Base-by-base conservation (phyloP, 2,113 vertebrate genomes). In the Mesitornis unicolor region DNA sequence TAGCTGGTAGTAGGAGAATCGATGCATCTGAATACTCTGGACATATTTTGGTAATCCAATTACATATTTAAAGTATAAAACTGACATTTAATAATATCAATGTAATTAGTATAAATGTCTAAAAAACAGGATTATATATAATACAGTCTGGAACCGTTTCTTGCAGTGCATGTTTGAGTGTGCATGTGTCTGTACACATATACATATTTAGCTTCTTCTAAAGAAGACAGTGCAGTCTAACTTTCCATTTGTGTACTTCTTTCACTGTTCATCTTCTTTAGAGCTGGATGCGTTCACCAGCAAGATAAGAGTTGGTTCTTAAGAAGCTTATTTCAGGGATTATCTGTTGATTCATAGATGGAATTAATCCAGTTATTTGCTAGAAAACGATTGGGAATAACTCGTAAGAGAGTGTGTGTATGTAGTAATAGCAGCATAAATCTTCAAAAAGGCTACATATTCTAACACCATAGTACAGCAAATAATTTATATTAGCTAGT, bases 21-120 rank as follows among this genome's bases (percentile, higher is more conserved):
- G 71, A 75, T 90, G 64, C 13, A 16, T 80, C 91, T 92, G 42
- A 80, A 78, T 75, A 43, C 81, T 50, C 36, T 61, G 45, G 76
- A 69, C 31, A 8, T 71, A 90, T 79, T 95, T 94, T 89, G 76
- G 53, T 89, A 90, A 90, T 89, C 57, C 64, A 88, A 73, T 92
- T 68, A 93, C 50, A 53, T 81, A 89, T 91, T 84, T 82, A 59
- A 75, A 75, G 22, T 79, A 65, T 73, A 92, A 92, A 91, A 2
- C 18, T 61, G 73, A 28, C 53, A 59, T 93, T 96, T 90, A 89
- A 76, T 81, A 68, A 38, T 93, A 78, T 53, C 13, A 2, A 8
- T 75, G 56, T 38, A 84, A 75, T 95, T 90, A 81, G 48, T 84
- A 81, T 54, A 69, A 78, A 78, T 48, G 20, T 75, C 64, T 78